These are phyloP conservation scores for Zoanthus sociatus DNA, from an alignment of 92 coral and sea anemone species.

Conservation along the genomic window DNA sequence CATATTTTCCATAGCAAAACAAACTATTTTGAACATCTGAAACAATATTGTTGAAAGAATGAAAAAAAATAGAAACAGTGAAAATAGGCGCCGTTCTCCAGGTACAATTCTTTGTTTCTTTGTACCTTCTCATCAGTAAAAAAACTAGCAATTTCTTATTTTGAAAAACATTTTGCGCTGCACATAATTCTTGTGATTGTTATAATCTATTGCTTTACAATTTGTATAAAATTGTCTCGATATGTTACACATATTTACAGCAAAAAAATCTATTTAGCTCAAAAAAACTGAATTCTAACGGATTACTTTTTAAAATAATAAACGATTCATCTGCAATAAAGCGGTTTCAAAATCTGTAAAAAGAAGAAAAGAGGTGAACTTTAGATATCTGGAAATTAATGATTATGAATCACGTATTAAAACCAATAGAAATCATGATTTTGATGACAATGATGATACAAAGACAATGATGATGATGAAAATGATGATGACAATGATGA, in stretches of 20 bases:
- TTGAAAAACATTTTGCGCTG: conserved; percentile 9
- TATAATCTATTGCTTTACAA: conserved; percentile 28
- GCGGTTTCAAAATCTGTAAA: conserved; percentile 33
- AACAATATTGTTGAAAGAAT: not conserved
- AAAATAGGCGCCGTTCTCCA: conserved; percentile 10
- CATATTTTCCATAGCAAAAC: not conserved
- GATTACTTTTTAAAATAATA: not conserved
- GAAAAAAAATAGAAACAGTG: not conserved
- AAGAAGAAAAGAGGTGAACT: not conserved
- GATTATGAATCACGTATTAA: not conserved
- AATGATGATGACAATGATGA: no score
- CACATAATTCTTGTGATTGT: conserved; percentile 1
- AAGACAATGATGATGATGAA: no score
- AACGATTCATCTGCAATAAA: conserved; percentile 12
- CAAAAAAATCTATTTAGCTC: conserved; percentile 9
- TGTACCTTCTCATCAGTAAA: not conserved
- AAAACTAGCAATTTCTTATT: not conserved
- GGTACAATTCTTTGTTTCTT: conserved; percentile 17
- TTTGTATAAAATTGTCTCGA: not conserved
- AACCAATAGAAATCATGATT: not conserved
- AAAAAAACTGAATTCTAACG: not conserved
- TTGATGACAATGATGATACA: not conserved
- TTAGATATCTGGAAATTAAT: not conserved
- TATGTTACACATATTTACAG: conserved; percentile 46
- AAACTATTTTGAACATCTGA: not conserved